phyloP scores from a whole-genome alignment of 2,113 vertebrate genomes.

The Lichenostomus cassidix region DNA sequence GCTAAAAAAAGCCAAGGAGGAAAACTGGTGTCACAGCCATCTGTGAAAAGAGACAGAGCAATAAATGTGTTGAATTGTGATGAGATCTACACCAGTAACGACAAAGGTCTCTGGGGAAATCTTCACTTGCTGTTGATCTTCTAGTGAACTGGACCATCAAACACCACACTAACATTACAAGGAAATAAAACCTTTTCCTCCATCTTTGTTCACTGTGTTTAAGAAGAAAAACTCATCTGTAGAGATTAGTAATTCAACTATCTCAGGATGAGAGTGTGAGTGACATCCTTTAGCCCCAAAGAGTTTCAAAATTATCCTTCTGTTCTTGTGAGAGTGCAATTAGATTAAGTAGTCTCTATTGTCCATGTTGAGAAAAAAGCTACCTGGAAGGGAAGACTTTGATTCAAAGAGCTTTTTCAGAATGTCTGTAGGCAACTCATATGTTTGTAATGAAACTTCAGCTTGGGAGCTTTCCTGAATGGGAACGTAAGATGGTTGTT shows the following conservation, averaged over 20 bases:
- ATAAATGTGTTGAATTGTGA: slow-evolving; percentile 55
- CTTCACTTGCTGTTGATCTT: slow-evolving; percentile 25
- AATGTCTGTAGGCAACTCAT: background rate
- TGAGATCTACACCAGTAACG: slow-evolving; percentile 20
- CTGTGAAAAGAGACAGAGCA: slow-evolving; percentile 47
- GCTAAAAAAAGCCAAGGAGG: slow-evolving; percentile 41
- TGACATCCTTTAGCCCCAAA: background rate
- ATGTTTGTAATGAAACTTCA: rapidly evolving
- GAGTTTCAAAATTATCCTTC: background rate
- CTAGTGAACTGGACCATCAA: slow-evolving; percentile 43
- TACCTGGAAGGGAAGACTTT: background rate
- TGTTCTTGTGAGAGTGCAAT: background rate
- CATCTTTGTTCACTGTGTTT: background rate
- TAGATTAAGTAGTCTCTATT: background rate
- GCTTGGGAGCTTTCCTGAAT: background rate
- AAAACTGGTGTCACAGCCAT: slow-evolving; percentile 45
- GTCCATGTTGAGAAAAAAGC: background rate
- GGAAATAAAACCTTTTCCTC: background rate
- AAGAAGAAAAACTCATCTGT: background rate
- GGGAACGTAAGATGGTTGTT: background rate
- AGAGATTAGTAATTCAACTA: background rate
- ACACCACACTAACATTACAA: background rate
- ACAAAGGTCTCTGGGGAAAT: slow-evolving; percentile 21
- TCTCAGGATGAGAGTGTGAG: background rate
- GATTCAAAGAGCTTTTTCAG: background rate